Base-by-base conservation (phyloP, 2,888 invertebrate species). In the Andrena bucephala region DNA sequence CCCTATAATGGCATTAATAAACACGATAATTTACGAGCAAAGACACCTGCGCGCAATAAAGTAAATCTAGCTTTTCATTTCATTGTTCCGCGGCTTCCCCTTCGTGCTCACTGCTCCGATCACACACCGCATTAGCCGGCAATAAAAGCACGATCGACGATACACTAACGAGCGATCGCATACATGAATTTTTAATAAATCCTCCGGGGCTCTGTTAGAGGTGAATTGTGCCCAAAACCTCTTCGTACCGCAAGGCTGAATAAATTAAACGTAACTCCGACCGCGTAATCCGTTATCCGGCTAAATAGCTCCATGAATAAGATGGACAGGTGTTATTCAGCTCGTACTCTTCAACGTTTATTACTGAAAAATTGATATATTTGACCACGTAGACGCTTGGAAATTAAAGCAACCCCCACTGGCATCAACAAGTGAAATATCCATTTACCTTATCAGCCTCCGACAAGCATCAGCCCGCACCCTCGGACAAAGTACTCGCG, bases 61-160 rank as follows among this genome's bases (percentile, higher is more conserved):
- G 87, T 85, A 88, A 89, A 89, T 89, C 86, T 87, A 80, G 86
- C 89, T 79, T 89, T 87, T 87, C 85, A 71, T 83, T 80, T 85
- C 87, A 85, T 87, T 86, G 89, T 87, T 73, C 85, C 73, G 78
- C 57, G 77, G 65, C 67, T n/a, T 36, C 72, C 83, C 86, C 69
- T 69, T 85, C 74, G 81, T 36, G 62, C 68, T 71, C 67, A 50
- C 54, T 72, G 60, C 72, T 60, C 80, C 90, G 90, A 89, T 90
- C 90, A 87, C 85, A 87, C 88, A 84, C 87, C 88, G 82, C 89
- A 89, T 90, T 90, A 90, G 87, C 76, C 85, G 81, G 80, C 86
- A 79, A 90, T 90, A 89, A 89, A 88, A 84, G 87, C 81, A 60
- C 71, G 77, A 88, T 87, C 87, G 85, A 81, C 78, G 79, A 88